These are phyloP conservation scores for Cotesia vestalis DNA, from an alignment of 1,140 invertebrate genomes.

Conservation along the genomic window DNA sequence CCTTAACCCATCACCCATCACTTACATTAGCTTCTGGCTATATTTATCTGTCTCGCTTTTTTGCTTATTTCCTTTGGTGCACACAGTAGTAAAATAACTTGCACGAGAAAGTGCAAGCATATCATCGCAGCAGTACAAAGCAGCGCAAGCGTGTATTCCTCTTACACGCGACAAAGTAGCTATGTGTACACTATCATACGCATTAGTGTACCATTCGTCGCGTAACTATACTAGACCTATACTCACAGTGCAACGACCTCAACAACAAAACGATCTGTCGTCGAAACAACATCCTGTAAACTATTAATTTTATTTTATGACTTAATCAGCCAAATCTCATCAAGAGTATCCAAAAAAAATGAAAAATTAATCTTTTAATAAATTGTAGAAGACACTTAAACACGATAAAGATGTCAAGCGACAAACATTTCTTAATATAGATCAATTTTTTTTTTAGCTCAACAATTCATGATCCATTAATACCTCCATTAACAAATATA, in stretches of 20 bases:
- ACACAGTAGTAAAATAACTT: neutral
- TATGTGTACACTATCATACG: conserved; percentile 33
- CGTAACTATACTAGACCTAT: conserved; percentile 33
- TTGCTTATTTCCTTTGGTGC: neutral
- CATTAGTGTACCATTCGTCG: conserved; percentile 44
- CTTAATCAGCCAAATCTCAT: neutral
- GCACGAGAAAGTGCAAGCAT: conserved; percentile 30
- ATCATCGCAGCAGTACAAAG: neutral
- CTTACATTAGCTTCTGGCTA: neutral
- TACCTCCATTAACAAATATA: too few relatives aligned
- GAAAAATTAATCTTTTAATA: neutral
- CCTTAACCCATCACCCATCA: neutral
- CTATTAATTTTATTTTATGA: conserved; percentile 18
- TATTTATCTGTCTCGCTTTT: conserved; percentile 20
- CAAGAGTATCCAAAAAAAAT: too few relatives aligned
- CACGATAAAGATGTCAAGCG: too few relatives aligned
- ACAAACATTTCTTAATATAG: too few relatives aligned
- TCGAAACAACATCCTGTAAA: conserved; percentile 9
- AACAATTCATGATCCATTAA: too few relatives aligned
- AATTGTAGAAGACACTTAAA: neutral
- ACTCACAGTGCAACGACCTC: conserved; percentile 41
- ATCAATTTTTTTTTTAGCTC: too few relatives aligned
- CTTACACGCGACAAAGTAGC: conserved; percentile 38
- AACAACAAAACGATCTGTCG: conserved; percentile 19
- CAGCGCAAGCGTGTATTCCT: conserved; percentile 32